Base-by-base conservation (phyloP, 2,888 invertebrate genomes). In the Trileptium ribeirensis region DNA sequence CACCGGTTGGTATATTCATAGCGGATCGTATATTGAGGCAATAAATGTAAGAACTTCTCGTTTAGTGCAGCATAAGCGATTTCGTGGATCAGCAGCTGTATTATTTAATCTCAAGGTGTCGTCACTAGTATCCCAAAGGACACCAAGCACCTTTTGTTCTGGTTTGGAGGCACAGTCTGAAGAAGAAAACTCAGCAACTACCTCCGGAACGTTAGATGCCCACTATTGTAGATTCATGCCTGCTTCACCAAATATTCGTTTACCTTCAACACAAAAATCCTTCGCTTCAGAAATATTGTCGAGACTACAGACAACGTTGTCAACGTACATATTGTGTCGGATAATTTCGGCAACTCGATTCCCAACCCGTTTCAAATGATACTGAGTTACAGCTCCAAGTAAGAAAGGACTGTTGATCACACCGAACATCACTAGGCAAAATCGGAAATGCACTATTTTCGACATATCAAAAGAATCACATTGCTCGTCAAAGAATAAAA, bases 381-480 rank as follows among this genome's bases (percentile, higher is more conserved):
- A 33, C n/a, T 81, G 74, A 15, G 85, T 82, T 0, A 83, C 67
- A 0, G 74, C 79, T 0, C 74, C 79, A 19, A 85, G 81, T 29
- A 85, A 38, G 67, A 81, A 84, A 0, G 85, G 85, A 15, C 79
- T 77, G 0, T 67, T 64, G 1, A 51, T 79, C 0, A 84, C 67
- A 15, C 85, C 85, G 51, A 85, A 85, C 1, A 84, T 83, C 0
- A 86, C 70, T 3, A 83, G 34, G 0, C 67, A 39, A 81, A 85
- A 86, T 19, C 85, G 81, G 1, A 81, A 79, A 0, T 67, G 36
- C 1, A 51, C 24, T 0, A 86, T 39, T 77, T 86, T 86, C 1
- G 83, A 75, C 0, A n/a, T 8, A 0, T 67, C 37, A 0, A 80
- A 74, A 1, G 80, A 81, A 24, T 70, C 19, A 70, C n/a, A 8